phyloP scores from a whole-genome alignment of 53 echinoderm and acorn worm species.

The Arbacia lixula region DNA sequence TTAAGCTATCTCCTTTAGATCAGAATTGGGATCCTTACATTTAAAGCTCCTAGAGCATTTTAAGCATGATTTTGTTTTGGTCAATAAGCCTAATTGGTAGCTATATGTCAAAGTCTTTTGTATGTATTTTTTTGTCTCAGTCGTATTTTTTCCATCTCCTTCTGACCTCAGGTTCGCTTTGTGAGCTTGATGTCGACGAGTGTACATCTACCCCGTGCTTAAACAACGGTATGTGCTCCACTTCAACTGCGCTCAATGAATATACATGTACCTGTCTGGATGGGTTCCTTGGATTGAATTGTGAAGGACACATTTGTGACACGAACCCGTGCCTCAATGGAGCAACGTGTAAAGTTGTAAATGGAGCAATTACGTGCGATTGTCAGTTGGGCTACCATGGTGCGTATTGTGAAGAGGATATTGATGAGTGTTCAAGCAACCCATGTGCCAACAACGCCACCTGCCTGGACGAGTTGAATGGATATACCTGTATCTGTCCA shows the following conservation, averaged over 20 bases:
- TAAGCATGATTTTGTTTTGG: too few species aligned
- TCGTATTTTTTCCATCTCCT: too few species aligned
- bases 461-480: conserved; percentile 38
- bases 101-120: too few species aligned
- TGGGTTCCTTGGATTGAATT: conserved; percentile 65
- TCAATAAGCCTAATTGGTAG: too few species aligned
- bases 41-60: too few species aligned
- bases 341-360: conserved; percentile 48
- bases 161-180: conserved; percentile 43
- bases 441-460: conserved; percentile 50
- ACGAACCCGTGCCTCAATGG: conserved; percentile 34
- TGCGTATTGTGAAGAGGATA: conserved; percentile 3
- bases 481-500: conserved; percentile 40
- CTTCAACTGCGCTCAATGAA: conserved; percentile 55
- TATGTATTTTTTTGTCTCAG: too few species aligned
- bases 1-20: too few species aligned
- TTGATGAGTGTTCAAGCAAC: conserved; percentile 49
- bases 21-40: too few species aligned
- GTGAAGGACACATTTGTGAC: conserved; percentile 64
- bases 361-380: neutral
- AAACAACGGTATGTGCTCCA: conserved; percentile 64
- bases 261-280: conserved; percentile 67
- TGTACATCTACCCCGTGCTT: conserved; percentile 69
- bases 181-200: conserved; percentile 73
- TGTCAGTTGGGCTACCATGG: conserved; percentile 35